Evolutionary conservation across 1,140 invertebrate species (phyloP), one percentile per base, ranked within the genome.

Genomic region (Danaus melanippus): DNA sequence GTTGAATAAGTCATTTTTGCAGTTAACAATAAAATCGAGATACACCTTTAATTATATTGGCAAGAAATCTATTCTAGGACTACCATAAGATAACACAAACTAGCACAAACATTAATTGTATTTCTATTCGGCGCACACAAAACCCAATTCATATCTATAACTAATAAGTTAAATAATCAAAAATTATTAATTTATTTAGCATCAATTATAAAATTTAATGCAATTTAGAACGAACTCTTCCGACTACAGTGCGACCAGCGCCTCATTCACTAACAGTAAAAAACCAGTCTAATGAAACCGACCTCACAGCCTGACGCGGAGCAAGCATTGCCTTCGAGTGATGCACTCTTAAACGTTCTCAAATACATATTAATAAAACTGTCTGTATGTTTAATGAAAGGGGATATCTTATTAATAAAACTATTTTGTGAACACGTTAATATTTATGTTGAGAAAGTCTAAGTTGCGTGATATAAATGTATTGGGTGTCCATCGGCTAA

Each of bases 191-290:
- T 51, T 57, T 46, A 51, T 15, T 32, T 4, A 32, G 21, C 21
- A 32, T 32, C 21, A 32, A 32, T 12, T 42, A 46, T 46, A 44
- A 47, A 56, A 41, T 47, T 42, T 42, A 41, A 59, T 50, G 54
- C 47, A 45, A 60, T 52, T 58, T 48, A 15, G 21, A 58, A 53
- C 32, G 48, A 46, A 42, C 42, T n/a, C n/a, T 17, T 50, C 21
- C 32, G 52, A 51, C 48, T 51, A 57, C 39, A 40, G 52, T 60
- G 79, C 81, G 79, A 71, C 78, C 78, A 79, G 79, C 81, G 81
- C 81, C 61, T 67, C 50, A 50, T 58, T 52, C 53, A 59, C 42
- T 60, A 49, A 54, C 60, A 59, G 57, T 64, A 67, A 59, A 58
- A 56, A 67, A 60, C 1, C 1, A 15, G 15, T 45, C 46, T 46